Evolutionary conservation across 1,140 invertebrate genomes (phyloP), one percentile per base, ranked within the genome.

Genomic region (Brachionus calyciflorus): DNA sequence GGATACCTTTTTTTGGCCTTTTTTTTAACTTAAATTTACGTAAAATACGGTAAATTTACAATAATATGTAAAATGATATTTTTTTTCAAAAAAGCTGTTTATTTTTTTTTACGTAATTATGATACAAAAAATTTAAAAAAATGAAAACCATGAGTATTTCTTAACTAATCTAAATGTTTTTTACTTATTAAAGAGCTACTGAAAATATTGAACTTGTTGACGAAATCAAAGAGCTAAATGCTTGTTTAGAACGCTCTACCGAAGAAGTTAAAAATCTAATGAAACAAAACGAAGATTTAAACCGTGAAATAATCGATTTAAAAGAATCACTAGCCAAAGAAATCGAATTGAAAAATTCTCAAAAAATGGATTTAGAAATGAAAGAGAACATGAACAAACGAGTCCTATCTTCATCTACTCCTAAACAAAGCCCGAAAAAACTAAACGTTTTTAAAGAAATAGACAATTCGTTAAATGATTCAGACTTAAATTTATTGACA

Each of bases 341-440:
- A 41, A 12, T 10, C 3, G 41, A 65, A 26, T 14, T 65, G 9
- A 2, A 14, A 46, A 46, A 46, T 10, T 7, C 5, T 46, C 3
- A 3, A 46, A 46, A 46, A 14, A 14, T 46, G n/a, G 44, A 46
- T 24, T 24, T 14, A 19, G 60, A 65, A 12, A 12, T 65, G 17
- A 65, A 65, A 44, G 60, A 65, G 12, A 65, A 65, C 24, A 5
- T 44, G 10, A 65, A 65, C 40, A 65, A 65, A 28, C 37, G 60
- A 1, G 24, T 41, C 12, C 44, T 65, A n/a, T 44, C 60, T 5
- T 65, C 60, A 4, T 65, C 60, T 7, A 65, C 60, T 12, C 60
- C 60, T 7, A 65, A 44, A 44, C 60, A 65, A 65, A 65, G 41
- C 26, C 44, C 60, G 14, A 65, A 65, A 65, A 65, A 65, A 44